phyloP scores from a whole-genome alignment of 2,888 invertebrate genomes.

The Diplolepis rosae region DNA sequence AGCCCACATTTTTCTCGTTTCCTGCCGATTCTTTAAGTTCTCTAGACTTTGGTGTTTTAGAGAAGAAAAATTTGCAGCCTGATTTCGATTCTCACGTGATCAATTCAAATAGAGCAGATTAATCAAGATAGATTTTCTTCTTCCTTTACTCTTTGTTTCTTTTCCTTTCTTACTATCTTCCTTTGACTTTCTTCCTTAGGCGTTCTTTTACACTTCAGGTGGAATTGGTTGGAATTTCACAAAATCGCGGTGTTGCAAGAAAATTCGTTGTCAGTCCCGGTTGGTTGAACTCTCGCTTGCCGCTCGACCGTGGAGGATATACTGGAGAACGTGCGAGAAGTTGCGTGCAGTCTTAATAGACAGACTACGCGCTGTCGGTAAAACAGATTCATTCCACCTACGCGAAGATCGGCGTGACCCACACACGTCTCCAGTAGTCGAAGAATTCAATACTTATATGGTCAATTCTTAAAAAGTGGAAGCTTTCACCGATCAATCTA shows the following conservation, averaged over 20 bases:
- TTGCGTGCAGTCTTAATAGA: slow-evolving; percentile 17
- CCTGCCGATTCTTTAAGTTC: background rate
- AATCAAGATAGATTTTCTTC: background rate
- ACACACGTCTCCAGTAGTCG: background rate
- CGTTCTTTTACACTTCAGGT: slow-evolving; percentile 12
- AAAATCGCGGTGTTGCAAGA: background rate
- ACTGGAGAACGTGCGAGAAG: slow-evolving; percentile 30
- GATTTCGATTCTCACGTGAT: slow-evolving; percentile 26
- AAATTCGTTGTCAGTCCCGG: slow-evolving; percentile 38
- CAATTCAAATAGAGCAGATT: background rate
- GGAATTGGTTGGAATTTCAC: slow-evolving; percentile 26
- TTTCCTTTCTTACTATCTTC: background rate
- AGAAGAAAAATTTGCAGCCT: slow-evolving; percentile 23
- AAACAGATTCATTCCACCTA: background rate
- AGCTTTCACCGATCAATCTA: background rate
- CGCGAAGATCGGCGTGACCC: background rate
- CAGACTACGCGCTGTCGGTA: slow-evolving; percentile 4
- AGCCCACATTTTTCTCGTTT: slow-evolving; percentile 63
- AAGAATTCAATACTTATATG: background rate
- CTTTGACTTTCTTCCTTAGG: background rate
- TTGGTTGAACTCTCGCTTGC: slow-evolving; percentile 45
- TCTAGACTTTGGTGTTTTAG: background rate
- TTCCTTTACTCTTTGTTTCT: slow-evolving; percentile 28
- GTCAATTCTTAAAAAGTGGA: background rate
- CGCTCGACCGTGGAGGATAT: slow-evolving; percentile 39